Conservation (phyloP, 2,797 vertebrate genomes). For the Enteromius thamalakanensis region DNA sequence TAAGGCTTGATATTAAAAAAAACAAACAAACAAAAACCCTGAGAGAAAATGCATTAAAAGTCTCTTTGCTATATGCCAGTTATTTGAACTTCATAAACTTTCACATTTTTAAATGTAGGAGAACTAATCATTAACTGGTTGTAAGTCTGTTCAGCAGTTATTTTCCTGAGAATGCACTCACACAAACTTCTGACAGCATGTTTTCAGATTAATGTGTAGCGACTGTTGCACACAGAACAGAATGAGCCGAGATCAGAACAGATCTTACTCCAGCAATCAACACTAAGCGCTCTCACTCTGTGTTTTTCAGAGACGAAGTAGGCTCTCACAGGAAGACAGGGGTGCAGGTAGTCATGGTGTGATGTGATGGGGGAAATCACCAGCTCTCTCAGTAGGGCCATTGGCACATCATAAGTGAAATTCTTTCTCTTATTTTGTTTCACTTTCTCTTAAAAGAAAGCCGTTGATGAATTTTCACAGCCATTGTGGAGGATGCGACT, state of each 20-base stretch:
- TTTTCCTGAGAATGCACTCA: not conserved
- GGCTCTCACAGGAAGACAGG: conserved; percentile 74
- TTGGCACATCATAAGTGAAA: conserved; percentile 78
- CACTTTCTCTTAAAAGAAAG: conserved; percentile 67
- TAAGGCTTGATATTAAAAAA: not conserved
- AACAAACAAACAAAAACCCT: too few species aligned
- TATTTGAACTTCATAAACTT: not conserved
- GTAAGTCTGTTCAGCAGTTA: not conserved
- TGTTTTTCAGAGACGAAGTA: conserved; percentile 67
- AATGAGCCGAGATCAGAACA: not conserved
- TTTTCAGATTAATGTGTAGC: too few species aligned
- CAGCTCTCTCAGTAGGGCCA: conserved; percentile 76
- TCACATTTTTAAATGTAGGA: too few species aligned
- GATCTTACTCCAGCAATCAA: conserved; percentile 17
- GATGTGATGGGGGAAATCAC: conserved; percentile 69
- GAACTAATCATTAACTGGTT: not conserved
- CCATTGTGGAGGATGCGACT: conserved; percentile 59
- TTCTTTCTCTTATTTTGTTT: conserved; percentile 72
- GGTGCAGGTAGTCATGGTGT: conserved; percentile 40
- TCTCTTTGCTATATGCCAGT: not conserved
- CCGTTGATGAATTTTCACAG: conserved; percentile 71
- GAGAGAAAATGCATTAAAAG: not conserved
- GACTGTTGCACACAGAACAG: not conserved
- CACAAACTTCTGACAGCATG: not conserved
- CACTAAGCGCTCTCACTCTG: conserved; percentile 4